Conservation (phyloP, 1,140 invertebrate species). For the Apocrypta bakeri region DNA sequence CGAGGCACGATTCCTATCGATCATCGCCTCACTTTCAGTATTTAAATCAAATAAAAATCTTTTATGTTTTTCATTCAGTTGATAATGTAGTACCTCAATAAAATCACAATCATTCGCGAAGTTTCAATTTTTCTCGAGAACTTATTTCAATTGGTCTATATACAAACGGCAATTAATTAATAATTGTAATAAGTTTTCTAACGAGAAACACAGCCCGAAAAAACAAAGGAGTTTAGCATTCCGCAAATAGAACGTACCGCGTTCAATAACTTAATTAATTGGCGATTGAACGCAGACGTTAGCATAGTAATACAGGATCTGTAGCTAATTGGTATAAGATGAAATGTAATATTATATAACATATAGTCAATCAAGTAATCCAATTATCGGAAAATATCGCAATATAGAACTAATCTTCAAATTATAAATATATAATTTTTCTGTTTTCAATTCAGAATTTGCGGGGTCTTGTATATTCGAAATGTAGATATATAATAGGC, state of each 20-base stretch:
- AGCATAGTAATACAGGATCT: not conserved
- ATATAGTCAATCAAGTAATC: no score
- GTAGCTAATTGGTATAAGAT: no score
- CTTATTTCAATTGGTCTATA: no score
- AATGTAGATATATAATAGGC: not conserved
- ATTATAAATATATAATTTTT: no score
- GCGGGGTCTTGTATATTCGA: not conserved
- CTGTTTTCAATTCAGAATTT: no score
- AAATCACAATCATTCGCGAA: no score
- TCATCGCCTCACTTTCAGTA: slow-evolving; percentile 47
- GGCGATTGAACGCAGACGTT: not conserved
- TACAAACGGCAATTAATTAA: no score
- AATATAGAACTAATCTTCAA: no score
- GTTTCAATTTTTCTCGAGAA: no score
- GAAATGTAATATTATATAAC: no score
- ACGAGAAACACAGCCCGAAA: not conserved
- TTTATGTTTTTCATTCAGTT: not conserved
- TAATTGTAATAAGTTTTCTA: not conserved
- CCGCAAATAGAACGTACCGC: not conserved
- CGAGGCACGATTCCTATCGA: slow-evolving; percentile 55
- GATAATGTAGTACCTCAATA: not conserved
- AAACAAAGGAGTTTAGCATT: not conserved
- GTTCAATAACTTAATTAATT: not conserved
- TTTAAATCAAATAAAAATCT: not conserved
- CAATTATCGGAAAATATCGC: no score